Evolutionary conservation across 2,113 vertebrate genomes (phyloP).

Genomic region (Puffinus mauretanicus): DNA sequence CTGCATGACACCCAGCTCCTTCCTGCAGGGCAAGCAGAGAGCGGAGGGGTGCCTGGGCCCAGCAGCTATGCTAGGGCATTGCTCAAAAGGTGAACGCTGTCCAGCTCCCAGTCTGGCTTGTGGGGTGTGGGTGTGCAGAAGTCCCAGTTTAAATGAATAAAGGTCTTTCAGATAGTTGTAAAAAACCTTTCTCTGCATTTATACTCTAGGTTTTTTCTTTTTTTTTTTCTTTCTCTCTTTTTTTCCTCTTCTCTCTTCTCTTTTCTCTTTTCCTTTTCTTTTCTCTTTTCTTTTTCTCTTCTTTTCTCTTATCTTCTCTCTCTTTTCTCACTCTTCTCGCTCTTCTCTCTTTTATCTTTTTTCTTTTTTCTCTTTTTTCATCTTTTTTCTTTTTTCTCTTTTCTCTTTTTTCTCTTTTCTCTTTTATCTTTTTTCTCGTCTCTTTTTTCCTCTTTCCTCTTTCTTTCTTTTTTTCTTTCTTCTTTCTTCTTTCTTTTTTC

Average conservation of each 20-base stretch:
- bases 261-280: neutral
- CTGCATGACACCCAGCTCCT: neutral
- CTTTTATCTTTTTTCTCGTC: neutral
- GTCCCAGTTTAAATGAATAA: neutral
- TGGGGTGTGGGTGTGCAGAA: neutral
- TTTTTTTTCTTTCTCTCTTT: too few relatives aligned
- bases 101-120: neutral
- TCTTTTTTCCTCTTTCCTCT: neutral
- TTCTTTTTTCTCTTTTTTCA: too few relatives aligned
- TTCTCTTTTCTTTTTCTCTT: too few relatives aligned
- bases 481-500: too few relatives aligned
- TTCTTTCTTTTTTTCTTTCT: accelerated
- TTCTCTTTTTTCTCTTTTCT: too few relatives aligned
- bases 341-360: too few relatives aligned
- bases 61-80: accelerated
- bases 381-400: neutral
- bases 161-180: neutral
- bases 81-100: neutral
- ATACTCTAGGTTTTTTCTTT: neutral
- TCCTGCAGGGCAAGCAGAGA: neutral
- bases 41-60: neutral
- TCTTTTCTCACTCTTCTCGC: too few relatives aligned
- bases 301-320: too few relatives aligned
- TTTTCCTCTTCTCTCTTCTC: neutral
- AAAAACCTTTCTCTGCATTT: neutral